Conservation (phyloP, 2,797 vertebrate species). For the Eulemur rubriventer region DNA sequence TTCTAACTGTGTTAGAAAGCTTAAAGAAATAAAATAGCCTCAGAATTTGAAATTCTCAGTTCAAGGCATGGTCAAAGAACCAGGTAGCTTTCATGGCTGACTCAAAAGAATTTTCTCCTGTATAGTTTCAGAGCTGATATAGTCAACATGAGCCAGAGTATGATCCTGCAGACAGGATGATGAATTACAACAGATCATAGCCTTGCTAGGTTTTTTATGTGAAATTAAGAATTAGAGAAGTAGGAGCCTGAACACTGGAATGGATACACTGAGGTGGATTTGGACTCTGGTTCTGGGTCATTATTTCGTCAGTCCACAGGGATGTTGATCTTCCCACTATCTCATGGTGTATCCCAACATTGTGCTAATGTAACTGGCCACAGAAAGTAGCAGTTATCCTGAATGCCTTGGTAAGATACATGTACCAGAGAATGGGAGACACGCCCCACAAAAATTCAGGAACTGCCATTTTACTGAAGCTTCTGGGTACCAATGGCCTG, state of each 20-base stretch:
- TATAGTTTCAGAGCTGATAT: background rate
- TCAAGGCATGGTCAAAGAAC: background rate
- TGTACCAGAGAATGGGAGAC: background rate
- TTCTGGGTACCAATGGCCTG: background rate
- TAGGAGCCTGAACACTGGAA: background rate
- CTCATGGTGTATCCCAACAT: background rate
- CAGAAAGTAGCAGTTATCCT: background rate
- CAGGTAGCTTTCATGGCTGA: background rate
- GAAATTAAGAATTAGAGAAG: background rate
- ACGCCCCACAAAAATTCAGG: background rate
- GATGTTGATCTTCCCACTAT: background rate
- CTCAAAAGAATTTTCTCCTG: background rate
- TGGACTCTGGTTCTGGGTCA: background rate
- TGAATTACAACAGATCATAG: background rate
- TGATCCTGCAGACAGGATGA: background rate
- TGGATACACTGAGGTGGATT: background rate
- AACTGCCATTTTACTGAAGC: background rate
- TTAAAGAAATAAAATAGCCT: background rate
- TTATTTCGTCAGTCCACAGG: background rate
- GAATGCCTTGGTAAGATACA: background rate
- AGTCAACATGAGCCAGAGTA: background rate
- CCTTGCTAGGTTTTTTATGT: background rate
- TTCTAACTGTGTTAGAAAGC: background rate
- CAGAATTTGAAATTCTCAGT: background rate
- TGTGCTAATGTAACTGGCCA: background rate